phyloP scores from a whole-genome alignment of 2,888 invertebrate genomes.

The Lissonota sp. region DNA sequence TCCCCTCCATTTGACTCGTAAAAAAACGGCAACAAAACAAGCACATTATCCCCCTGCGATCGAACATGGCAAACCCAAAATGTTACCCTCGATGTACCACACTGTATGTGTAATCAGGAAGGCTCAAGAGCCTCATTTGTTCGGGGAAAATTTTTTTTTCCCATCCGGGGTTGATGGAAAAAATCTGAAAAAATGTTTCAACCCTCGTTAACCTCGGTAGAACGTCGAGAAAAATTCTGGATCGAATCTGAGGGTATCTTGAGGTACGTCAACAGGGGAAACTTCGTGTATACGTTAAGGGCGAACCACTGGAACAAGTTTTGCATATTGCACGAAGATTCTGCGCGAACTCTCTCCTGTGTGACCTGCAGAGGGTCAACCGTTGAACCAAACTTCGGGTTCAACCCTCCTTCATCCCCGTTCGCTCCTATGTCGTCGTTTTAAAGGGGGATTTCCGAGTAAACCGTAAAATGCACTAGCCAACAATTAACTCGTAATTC shows the following conservation, averaged over 20 bases:
- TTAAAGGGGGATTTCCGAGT: slow-evolving; percentile 8
- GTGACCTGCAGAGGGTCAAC: slow-evolving; percentile 17
- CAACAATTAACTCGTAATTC: slow-evolving; percentile 40
- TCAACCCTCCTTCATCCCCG: slow-evolving; percentile 16
- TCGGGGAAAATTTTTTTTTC: neutral
- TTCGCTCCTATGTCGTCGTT: too few relatives aligned
- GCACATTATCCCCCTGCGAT: neutral
- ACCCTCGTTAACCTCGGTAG: too few relatives aligned
- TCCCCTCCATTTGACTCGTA: slow-evolving; percentile 2
- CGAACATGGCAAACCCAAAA: slow-evolving; percentile 10
- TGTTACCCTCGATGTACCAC: too few relatives aligned
- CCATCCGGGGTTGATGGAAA: too few relatives aligned
- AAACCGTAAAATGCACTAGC: slow-evolving; percentile 45
- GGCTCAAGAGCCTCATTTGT: neutral
- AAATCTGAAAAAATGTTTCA: too few relatives aligned
- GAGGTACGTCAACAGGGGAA: neutral
- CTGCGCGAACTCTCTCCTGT: slow-evolving; percentile 14
- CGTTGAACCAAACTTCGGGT: slow-evolving; percentile 20
- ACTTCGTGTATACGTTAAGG: neutral
- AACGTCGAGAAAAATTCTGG: too few relatives aligned
- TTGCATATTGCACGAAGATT: slow-evolving; percentile 43
- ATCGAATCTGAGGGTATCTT: too few relatives aligned
- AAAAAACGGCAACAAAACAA: slow-evolving; percentile 12
- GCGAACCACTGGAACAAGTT: slow-evolving; percentile 23
- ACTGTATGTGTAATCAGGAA: neutral